Base-by-base conservation (phyloP, 2,797 vertebrate species). In the Sebastes kiyomatsui region DNA sequence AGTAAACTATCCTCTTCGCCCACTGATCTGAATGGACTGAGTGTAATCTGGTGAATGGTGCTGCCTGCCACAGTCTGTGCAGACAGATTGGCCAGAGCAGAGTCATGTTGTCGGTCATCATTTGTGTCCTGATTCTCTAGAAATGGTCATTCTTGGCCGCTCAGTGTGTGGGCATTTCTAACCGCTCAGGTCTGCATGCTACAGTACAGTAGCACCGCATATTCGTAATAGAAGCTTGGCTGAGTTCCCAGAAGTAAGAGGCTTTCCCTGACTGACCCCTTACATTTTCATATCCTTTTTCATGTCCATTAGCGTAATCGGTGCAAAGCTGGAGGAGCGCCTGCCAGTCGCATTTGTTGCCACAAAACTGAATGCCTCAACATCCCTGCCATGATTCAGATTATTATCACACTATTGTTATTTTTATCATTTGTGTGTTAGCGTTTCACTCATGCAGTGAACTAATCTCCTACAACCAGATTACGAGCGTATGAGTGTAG, bases 391-490 rank as follows among this genome's bases (percentile, higher is more conserved):
- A 10, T 18, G 4, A 56, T 54, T 69, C 3, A 30, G n/a, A 18
- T 55, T 52, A 18, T 67, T 27, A 60, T 46, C 18, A 33, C 42
- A 5, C 33, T 32, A 13, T 77, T 54, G 20, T 65, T 49, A 28
- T 82, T 64, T 55, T 11, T 10, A 30, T 58, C 1, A 16, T 69
- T 76, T 69, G 1, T 61, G n/a, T 18, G 22, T 60, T 6, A 62
- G n/a, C 2, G 0, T 75, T 86, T 78, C 3, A 65, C 61, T 72
- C 67, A 46, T 52, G 32, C 27, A 25, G 61, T 79, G 25, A 84
- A 38, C 60, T 86, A 86, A 88, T 93, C 87, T 81, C 71, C 66
- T 64, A 16, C 66, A 85, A 77, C 79, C 83, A 88, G 80, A 90
- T 91, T 91, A 88, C 61, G 35, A 69, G 22, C 3, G 30, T 79